Evolutionary conservation across 2,113 vertebrate species (phyloP).

Genomic region (Mus spicilegus): DNA sequence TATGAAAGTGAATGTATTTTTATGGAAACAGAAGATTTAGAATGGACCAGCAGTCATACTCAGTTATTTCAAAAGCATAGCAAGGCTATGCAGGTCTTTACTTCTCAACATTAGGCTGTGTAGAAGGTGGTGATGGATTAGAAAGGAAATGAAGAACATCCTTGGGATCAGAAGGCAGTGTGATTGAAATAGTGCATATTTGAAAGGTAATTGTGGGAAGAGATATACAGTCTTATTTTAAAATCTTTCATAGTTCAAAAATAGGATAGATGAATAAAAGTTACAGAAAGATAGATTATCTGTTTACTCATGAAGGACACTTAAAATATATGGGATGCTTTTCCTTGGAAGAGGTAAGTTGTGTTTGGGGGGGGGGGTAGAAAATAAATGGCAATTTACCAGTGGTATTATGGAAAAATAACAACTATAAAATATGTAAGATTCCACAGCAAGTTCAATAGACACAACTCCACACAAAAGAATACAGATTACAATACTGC

Average conservation of each 20-base stretch:
- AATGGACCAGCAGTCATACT: neutral
- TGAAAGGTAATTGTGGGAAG: neutral
- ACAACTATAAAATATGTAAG: neutral
- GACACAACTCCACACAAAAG: neutral
- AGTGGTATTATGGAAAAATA: neutral
- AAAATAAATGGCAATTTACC: neutral
- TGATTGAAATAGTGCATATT: constrained; percentile 11
- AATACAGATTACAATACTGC: neutral
- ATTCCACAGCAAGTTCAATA: neutral
- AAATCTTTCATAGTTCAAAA: constrained; percentile 11
- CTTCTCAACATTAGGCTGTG: neutral
- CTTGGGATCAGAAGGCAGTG: neutral
- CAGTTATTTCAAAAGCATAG: neutral
- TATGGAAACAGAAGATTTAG: neutral
- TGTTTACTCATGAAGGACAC: neutral
- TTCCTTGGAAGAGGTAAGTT: constrained; percentile 22
- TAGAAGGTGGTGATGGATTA: neutral
- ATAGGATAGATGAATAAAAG: neutral
- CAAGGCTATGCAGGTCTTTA: neutral
- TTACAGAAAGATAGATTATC: neutral
- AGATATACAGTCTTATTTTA: neutral
- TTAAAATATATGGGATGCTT: neutral
- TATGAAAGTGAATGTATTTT: neutral
- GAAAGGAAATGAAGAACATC: neutral
- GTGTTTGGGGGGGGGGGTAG: neutral